Percentiles rank a stretch among this genome's conserved stretches.
Conservation (phyloP, 2,888 invertebrate genomes). For the Pyrrhosoma nymphula region DNA sequence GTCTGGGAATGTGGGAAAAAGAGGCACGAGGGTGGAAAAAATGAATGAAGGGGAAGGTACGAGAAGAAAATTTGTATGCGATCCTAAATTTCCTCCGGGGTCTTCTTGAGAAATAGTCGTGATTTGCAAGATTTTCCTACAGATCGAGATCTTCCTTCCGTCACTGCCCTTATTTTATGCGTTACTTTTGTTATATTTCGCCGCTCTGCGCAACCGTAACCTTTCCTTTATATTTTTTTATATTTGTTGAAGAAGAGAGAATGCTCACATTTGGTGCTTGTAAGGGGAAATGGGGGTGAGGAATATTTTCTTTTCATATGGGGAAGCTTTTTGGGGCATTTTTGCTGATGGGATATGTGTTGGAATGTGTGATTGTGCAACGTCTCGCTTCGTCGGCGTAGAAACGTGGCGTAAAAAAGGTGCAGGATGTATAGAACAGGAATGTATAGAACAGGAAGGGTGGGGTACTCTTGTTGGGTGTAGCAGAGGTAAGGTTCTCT, state of each 20-base stretch:
- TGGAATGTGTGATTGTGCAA: not conserved
- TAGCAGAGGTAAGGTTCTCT: not conserved
- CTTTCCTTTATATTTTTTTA: not conserved
- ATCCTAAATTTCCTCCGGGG: slow-evolving; percentile 1
- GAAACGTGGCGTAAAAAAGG: not conserved
- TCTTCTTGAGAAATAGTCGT: slow-evolving; percentile 44
- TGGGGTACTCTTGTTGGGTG: not conserved
- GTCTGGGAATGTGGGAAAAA: not conserved
- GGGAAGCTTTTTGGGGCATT: not conserved
- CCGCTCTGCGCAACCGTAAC: not conserved
- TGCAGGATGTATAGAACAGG: not conserved
- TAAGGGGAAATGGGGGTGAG: not conserved
- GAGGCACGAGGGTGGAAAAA: not conserved
- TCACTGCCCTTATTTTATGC: not conserved
- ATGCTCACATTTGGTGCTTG: not conserved
- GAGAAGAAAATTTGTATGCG: slow-evolving; percentile 10
- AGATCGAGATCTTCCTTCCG: not conserved
- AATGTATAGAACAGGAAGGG: not conserved
- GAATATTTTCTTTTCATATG: not conserved
- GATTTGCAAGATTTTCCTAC: slow-evolving; percentile 45
- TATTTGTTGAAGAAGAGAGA: not conserved
- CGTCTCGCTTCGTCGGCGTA: not conserved
- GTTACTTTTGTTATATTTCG: not conserved
- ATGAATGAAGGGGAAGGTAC: not conserved
- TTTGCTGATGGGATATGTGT: not conserved